Evolutionary conservation across 2,797 vertebrate species (phyloP).

Genomic region (Poliocrania exsul): DNA sequence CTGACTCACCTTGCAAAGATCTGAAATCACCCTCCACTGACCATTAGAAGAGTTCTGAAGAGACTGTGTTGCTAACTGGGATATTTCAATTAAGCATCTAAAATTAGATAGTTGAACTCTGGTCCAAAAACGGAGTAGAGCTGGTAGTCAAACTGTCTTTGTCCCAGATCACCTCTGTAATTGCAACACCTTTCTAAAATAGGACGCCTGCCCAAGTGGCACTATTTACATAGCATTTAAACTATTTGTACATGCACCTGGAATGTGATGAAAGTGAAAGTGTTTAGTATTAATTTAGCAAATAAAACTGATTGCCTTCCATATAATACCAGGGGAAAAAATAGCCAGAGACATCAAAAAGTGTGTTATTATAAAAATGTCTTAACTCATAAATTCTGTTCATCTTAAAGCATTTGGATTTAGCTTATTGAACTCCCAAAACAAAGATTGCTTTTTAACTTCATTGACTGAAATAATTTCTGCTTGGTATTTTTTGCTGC

Average conservation of each 20-base stretch:
- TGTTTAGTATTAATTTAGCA: not conserved
- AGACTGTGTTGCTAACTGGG: not conserved
- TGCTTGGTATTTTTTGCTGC: not conserved
- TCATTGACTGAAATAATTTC: not conserved
- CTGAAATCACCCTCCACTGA: not conserved
- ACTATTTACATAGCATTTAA: not conserved
- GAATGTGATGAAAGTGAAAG: not conserved
- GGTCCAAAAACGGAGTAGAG: not conserved
- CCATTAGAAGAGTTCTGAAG: not conserved
- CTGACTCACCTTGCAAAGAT: not conserved
- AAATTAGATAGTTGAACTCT: not conserved
- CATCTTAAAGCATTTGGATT: not conserved
- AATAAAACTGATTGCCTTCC: not conserved
- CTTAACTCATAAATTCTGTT: not conserved
- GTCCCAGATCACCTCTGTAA: not conserved
- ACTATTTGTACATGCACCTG: not conserved
- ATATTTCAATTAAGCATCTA: not conserved
- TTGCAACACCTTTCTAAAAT: not conserved
- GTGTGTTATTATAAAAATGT: not conserved
- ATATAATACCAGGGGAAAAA: not conserved
- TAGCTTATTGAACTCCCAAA: not conserved
- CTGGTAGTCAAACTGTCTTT: not conserved
- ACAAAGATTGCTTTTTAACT: not conserved
- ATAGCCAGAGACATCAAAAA: not conserved
- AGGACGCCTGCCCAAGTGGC: not conserved